Conservation (phyloP, 2,888 invertebrate genomes). For the Drosophila mimetica region DNA sequence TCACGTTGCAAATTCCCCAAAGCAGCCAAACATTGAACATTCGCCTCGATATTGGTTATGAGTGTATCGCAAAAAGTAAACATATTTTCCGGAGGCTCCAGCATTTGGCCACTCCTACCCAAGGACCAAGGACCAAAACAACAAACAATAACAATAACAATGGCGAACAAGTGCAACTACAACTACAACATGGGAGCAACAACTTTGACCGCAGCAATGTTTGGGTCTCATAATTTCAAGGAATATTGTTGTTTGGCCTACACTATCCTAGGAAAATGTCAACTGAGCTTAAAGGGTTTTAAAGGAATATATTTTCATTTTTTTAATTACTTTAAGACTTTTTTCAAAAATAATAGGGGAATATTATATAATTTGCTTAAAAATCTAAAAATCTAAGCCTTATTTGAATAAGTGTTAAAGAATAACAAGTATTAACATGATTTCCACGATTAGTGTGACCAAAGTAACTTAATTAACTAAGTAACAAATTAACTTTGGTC, state of each 20-base stretch:
- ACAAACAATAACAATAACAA: neutral
- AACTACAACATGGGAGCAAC: conserved; percentile 10
- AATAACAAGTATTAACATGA: neutral
- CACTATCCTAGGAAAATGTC: conserved; percentile 11
- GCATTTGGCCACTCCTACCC: conserved; percentile 18
- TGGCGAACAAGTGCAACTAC: conserved; percentile 5
- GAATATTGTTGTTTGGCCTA: conserved; percentile 13
- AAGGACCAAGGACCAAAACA: neutral
- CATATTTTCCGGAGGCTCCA: conserved; percentile 30
- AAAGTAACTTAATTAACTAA: too few relatives aligned
- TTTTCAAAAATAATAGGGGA: too few relatives aligned
- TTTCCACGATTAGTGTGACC: neutral
- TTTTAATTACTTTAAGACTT: too few relatives aligned
- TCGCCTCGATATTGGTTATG: conserved; percentile 33
- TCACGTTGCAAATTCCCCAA: conserved; percentile 25
- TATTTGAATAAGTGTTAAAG: too few relatives aligned
- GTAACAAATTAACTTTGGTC: too few relatives aligned
- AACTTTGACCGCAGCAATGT: conserved; percentile 44
- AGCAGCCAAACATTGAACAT: conserved; percentile 11
- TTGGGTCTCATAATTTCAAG: conserved; percentile 43
- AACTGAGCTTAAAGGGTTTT: neutral
- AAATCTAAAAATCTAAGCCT: too few relatives aligned
- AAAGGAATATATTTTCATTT: too few relatives aligned
- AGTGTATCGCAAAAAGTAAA: conserved; percentile 27
- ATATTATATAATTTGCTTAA: too few relatives aligned